Evolutionary conservation across 2,888 invertebrate genomes (phyloP).

Genomic region (Sphaerophoria taeniata): DNA sequence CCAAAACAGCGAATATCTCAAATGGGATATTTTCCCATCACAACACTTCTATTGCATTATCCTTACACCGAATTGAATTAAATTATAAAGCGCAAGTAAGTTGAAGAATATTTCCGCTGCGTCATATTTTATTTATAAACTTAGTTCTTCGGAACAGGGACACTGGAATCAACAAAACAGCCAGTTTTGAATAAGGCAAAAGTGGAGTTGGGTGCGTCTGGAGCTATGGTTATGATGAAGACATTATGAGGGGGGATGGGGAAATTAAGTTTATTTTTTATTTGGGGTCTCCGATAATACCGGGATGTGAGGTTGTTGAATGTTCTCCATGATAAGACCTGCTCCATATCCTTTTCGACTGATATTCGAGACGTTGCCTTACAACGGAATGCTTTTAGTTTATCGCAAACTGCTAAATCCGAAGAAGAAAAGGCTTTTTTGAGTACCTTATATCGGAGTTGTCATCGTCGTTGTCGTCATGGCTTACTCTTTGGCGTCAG

Average conservation of each 20-base stretch:
- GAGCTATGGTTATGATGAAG: neutral
- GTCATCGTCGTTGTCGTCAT: conserved; percentile 29
- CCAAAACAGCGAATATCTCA: conserved; percentile 52
- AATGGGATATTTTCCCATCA: conserved; percentile 61
- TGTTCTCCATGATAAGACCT: conserved; percentile 1
- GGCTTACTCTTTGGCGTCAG: conserved; percentile 50
- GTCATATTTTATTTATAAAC: conserved; percentile 71
- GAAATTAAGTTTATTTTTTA: no score
- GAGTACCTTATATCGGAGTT: conserved; percentile 44
- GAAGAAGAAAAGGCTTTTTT: conserved; percentile 44
- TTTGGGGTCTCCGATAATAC: no score
- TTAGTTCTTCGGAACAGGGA: conserved; percentile 36
- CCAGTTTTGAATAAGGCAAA: conserved; percentile 13
- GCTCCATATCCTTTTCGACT: conserved; percentile 48
- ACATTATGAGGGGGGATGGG: no score
- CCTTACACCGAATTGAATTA: conserved; percentile 69
- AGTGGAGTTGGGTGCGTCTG: neutral
- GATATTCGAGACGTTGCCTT: conserved; percentile 53
- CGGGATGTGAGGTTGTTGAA: no score
- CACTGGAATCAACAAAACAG: conserved; percentile 45
- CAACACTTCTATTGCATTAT: conserved; percentile 72
- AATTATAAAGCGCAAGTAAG: conserved; percentile 72
- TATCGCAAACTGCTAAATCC: conserved; percentile 23
- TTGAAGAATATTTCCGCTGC: conserved; percentile 67
- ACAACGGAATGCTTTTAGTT: conserved; percentile 74